phyloP scores from a whole-genome alignment of 2,888 invertebrate species.

The Emmelina monodactyla region DNA sequence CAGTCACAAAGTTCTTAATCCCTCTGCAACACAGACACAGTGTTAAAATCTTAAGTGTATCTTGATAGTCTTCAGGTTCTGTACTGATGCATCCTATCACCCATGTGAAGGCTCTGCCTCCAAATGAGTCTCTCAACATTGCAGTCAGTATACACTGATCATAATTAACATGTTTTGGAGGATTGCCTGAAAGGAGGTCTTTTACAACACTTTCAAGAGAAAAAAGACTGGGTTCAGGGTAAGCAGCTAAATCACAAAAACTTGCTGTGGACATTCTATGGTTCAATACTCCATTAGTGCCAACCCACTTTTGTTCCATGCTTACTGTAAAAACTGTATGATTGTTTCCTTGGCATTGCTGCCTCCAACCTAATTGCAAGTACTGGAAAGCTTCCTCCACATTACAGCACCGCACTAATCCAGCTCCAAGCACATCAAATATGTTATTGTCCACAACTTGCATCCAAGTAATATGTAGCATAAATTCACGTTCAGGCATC shows the following conservation, averaged over 20 bases:
- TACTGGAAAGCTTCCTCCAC: conserved; percentile 77
- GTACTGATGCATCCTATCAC: conserved; percentile 78
- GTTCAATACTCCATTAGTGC: conserved; percentile 71
- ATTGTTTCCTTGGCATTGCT: conserved; percentile 61
- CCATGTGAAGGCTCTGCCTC: conserved; percentile 77
- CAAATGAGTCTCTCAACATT: conserved; percentile 76
- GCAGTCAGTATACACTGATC: conserved; percentile 75
- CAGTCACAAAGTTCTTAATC: conserved; percentile 74
- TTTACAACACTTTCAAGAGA: conserved; percentile 73
- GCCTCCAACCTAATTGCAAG: conserved; percentile 72
- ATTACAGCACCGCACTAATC: conserved; percentile 63
- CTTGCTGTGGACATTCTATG: conserved; percentile 77
- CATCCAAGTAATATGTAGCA: conserved; percentile 76
- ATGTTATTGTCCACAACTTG: conserved; percentile 75
- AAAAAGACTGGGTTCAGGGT: conserved; percentile 70
- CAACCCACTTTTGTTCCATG: conserved; percentile 77
- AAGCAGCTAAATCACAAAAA: conserved; percentile 72
- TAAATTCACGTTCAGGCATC: conserved; percentile 70
- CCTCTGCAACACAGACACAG: conserved; percentile 72
- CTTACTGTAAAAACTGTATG: conserved; percentile 78
- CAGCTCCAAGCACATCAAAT: conserved; percentile 66
- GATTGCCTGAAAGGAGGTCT: conserved; percentile 60
- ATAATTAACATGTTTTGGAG: conserved; percentile 62
- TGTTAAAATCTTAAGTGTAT: conserved; percentile 74
- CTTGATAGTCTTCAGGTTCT: conserved; percentile 70